Conservation (phyloP, 1,140 invertebrate genomes). For the Thaumatotibia leucotreta region DNA sequence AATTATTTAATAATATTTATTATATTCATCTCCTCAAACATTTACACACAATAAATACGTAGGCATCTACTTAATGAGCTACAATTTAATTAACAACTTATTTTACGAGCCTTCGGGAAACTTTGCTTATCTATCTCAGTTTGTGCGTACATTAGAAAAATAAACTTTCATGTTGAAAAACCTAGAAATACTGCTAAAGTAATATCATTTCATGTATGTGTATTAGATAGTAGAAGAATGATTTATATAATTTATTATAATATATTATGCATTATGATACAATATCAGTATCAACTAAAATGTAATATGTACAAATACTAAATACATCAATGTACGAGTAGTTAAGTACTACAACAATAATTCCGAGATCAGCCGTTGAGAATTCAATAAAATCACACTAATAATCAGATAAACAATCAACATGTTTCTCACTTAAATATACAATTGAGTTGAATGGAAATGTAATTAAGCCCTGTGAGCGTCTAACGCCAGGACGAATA, state of each 20-base stretch:
- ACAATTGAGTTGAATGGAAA: too few species aligned
- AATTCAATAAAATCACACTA: neutral
- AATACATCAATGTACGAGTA: neutral
- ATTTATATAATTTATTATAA: neutral
- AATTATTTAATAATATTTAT: neutral
- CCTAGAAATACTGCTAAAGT: neutral
- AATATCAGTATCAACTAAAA: neutral
- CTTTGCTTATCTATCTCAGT: neutral
- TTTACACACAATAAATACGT: neutral
- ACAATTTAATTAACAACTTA: neutral
- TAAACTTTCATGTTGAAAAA: neutral
- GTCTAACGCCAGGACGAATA: too few species aligned
- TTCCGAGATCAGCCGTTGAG: neutral
- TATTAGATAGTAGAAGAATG: neutral
- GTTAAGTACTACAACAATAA: neutral
- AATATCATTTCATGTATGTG: neutral
- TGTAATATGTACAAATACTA: neutral
- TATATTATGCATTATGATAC: neutral
- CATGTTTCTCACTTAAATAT: too few species aligned
- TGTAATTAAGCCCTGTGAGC: too few species aligned
- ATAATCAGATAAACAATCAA: neutral
- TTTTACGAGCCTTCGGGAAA: neutral
- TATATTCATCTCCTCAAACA: neutral
- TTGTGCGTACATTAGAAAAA: neutral
- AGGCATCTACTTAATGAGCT: neutral